phyloP scores from a whole-genome alignment of 92 coral and sea anemone genomes.

The Palythoa grandiflora region DNA sequence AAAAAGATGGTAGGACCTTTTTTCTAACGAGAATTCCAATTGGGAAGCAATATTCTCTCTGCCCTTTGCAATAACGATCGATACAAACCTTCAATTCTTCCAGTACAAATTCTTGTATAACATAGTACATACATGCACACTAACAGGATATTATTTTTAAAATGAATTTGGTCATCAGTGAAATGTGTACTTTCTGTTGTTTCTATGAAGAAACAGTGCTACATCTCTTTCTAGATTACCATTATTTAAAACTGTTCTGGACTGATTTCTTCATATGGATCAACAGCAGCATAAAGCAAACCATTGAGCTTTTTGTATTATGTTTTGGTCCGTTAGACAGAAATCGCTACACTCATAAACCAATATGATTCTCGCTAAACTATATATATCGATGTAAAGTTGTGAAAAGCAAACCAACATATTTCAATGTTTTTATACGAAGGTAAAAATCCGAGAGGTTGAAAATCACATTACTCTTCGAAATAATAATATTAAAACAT shows the following conservation, averaged over 20 bases:
- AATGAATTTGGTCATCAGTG: neutral
- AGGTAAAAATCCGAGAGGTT: neutral
- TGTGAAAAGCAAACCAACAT: neutral
- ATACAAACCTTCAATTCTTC: neutral
- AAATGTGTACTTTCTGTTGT: neutral
- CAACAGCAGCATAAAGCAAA: conserved; percentile 2
- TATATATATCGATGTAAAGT: neutral
- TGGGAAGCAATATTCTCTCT: too few species aligned
- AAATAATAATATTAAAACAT: neutral
- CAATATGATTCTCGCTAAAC: conserved; percentile 2
- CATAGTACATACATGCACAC: neutral
- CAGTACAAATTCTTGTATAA: conserved; percentile 1
- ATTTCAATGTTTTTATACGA: neutral
- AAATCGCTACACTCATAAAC: conserved; percentile 7
- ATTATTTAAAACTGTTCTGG: neutral
- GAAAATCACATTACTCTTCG: neutral
- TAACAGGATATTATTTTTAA: neutral
- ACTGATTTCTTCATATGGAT: neutral
- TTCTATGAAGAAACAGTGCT: neutral
- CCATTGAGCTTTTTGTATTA: neutral
- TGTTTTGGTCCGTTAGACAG: conserved; percentile 2
- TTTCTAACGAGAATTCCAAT: too few species aligned
- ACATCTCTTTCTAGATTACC: neutral
- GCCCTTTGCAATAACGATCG: too few species aligned
- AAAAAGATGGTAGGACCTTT: too few species aligned